Conservation (phyloP, 2,888 invertebrate species). For the Magallana nippona region DNA sequence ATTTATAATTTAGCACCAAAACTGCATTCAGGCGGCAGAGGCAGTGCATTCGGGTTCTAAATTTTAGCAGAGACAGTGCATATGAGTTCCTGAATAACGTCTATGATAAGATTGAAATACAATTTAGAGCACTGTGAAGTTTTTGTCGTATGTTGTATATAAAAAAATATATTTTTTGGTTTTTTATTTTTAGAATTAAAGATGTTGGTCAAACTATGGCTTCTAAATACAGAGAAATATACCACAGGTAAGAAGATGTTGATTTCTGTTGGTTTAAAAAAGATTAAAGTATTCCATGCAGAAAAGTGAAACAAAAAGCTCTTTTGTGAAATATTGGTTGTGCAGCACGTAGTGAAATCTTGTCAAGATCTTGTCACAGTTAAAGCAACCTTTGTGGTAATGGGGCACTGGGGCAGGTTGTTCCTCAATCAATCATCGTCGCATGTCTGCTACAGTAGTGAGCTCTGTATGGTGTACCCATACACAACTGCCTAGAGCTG, state of each 20-base stretch:
- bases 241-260: constrained; percentile 83
- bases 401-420: background rate
- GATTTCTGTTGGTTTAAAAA: background rate
- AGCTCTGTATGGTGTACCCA: too few species aligned
- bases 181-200: constrained; percentile 82
- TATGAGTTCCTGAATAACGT: too few species aligned
- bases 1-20: too few species aligned
- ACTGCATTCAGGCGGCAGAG: too few species aligned
- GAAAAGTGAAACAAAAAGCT: background rate
- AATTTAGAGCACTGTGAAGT: background rate
- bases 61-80: too few species aligned
- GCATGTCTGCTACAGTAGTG: background rate
- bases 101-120: constrained; percentile 15
- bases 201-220: constrained; percentile 92
- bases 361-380: constrained; percentile 10
- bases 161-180: background rate
- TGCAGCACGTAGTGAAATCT: background rate
- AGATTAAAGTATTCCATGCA: background rate
- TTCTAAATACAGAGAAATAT: constrained; percentile 87
- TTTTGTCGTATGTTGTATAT: background rate
- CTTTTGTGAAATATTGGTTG: background rate
- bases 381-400: background rate
- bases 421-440: background rate
- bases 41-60: too few species aligned
- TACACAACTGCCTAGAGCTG: too few species aligned